Conservation (phyloP, 2,888 invertebrate species). For the Eupithecia vulgata region DNA sequence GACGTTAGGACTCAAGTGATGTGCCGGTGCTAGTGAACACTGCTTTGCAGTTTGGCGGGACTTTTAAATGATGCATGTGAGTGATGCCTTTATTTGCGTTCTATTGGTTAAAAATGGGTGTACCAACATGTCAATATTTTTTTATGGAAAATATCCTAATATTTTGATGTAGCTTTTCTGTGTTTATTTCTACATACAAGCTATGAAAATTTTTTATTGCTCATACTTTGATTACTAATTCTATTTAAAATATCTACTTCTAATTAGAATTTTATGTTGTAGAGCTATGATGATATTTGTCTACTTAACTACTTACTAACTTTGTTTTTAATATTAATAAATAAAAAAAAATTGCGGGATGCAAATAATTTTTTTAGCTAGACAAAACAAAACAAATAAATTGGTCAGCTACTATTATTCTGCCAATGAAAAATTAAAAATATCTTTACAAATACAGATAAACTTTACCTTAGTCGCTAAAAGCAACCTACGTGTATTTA, state of each 20-base stretch:
- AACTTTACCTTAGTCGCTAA: conserved; percentile 42
- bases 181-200: too few species aligned
- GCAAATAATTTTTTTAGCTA: too few species aligned
- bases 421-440: neutral
- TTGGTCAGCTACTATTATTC: neutral
- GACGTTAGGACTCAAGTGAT: conserved; percentile 61
- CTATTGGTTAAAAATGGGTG: neutral
- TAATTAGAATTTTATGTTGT: neutral
- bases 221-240: neutral
- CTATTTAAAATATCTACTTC: neutral
- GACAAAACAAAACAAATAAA: neutral
- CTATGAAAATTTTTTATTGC: too few species aligned
- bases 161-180: too few species aligned
- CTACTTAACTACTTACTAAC: too few species aligned
- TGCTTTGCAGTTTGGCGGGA: conserved; percentile 53
- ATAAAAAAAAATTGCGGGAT: too few species aligned
- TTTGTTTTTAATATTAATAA: too few species aligned
- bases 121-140: neutral
- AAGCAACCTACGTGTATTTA: conserved; percentile 52
- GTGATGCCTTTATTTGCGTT: conserved; percentile 47
- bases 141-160: too few species aligned
- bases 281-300: neutral
- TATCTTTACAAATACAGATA: neutral
- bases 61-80: conserved; percentile 77
- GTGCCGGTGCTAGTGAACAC: conserved; percentile 71